Base-by-base conservation (phyloP, 1,140 invertebrate species). In the Caenorhabditis briggsae region DNA sequence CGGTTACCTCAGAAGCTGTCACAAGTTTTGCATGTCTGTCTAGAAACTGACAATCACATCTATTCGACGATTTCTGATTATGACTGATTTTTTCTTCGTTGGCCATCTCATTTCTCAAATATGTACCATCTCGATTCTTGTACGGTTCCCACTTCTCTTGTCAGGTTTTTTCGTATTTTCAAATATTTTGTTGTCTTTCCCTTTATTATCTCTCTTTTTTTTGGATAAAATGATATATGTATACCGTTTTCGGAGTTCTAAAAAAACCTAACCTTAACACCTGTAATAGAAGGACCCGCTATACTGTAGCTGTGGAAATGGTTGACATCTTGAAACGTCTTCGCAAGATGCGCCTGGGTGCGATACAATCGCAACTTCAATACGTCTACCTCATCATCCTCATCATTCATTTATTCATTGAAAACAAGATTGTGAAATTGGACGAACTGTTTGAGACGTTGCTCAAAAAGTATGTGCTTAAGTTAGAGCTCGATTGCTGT, bases 31-130 rank as follows among this genome's bases (percentile, higher is more conserved):
- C 61, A 64, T 41, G 46, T 74, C 9, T 64, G 65, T 14, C 33
- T 53, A 14, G 61, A 64, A 11, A 64, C 59, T 8, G 84, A 85
- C n/a, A 85, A 85, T 25, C 70, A 78, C 23, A 85, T 85, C 41
- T 85, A 85, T 53, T 85, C 48, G 0, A 74, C 84, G 5, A 85
- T 85, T 25, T 74, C 84, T 11, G 84, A 85, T 23, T 85, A 85
- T 56, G 61, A 78, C 20, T 78, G 23, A 78, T 43, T 53, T 53
- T 53, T 5, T 53, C 9, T 11, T 11, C 9, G 1, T 7, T 50
- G 16, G 3, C 9, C 9, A 50, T 14, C 16, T 2, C 11, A 2
- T 1, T 53, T 53, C 16, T 14, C 50, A 53, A 53, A 53, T 8
- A 33, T 33, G 33, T 33, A 41, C 65, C 41, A 46, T 74, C 65